phyloP scores from a whole-genome alignment of 2,113 vertebrate species.

The Neolamprologus devosi region DNA sequence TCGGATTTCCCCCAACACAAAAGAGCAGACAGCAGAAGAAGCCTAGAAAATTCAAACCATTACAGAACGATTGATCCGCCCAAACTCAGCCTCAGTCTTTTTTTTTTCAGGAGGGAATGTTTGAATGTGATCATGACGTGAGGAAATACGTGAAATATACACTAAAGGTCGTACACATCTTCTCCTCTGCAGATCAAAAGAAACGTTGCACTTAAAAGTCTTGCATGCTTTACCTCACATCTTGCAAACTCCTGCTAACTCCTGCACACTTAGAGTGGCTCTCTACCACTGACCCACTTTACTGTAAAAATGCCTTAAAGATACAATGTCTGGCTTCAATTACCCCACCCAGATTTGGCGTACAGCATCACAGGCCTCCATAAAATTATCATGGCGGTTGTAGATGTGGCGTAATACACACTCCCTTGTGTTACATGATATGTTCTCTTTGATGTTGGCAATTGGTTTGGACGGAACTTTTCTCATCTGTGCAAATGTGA shows the following conservation, averaged over 20 bases:
- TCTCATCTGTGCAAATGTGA: not conserved
- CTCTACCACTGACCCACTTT: slow-evolving; percentile 52
- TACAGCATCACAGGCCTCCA: slow-evolving; percentile 53
- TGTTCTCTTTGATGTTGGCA: slow-evolving; percentile 43
- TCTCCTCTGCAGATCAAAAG: not conserved
- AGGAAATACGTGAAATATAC: not conserved
- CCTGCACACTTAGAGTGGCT: not conserved
- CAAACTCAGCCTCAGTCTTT: not conserved
- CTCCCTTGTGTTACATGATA: slow-evolving; percentile 46
- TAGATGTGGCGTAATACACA: slow-evolving; percentile 47
- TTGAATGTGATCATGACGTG: not conserved
- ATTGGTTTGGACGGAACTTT: slow-evolving; percentile 4
- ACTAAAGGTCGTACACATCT: not conserved
- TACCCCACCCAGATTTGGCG: slow-evolving; percentile 59
- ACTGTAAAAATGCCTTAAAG: slow-evolving; percentile 53
- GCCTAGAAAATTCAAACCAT: slow-evolving; percentile 43
- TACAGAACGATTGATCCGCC: slow-evolving; percentile 24
- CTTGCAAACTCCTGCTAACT: not conserved
- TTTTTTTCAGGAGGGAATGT: not conserved
- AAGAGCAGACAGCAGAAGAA: slow-evolving; percentile 47
- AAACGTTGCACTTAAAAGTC: not conserved
- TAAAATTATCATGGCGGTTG: slow-evolving; percentile 57
- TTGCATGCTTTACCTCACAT: not conserved
- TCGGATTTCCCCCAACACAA: slow-evolving; percentile 67
- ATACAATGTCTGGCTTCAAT: slow-evolving; percentile 65